Conservation (phyloP, 1,140 invertebrate genomes). For the Rhagoletis pomonella region DNA sequence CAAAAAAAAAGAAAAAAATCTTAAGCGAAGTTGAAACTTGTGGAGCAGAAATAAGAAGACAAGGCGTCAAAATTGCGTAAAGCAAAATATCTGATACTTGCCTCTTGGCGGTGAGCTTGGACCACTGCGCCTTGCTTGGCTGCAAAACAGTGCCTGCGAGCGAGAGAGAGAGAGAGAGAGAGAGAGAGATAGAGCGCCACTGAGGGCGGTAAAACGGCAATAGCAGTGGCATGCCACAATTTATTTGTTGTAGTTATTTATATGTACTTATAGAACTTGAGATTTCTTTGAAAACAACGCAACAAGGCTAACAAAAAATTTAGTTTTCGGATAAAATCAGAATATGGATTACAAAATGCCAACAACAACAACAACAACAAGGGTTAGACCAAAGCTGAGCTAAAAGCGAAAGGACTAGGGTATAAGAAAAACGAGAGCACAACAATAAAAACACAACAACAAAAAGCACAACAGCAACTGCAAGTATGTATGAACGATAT, state of each 20-base stretch:
- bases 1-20: neutral
- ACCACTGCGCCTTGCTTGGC: neutral
- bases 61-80: neutral
- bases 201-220: neutral
- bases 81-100: conserved; percentile 1
- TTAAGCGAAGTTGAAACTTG: neutral
- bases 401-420: neutral
- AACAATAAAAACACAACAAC: neutral
- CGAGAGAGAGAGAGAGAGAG: too few species aligned
- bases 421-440: neutral
- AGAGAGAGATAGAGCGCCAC: neutral
- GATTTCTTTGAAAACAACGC: neutral
- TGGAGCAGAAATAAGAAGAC: neutral
- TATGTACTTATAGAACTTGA: neutral
- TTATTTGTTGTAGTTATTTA: too few species aligned
- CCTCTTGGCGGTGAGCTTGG: conserved; percentile 10
- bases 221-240: neutral
- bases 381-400: neutral
- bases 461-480: neutral
- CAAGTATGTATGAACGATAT: neutral
- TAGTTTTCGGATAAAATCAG: conserved; percentile 56
- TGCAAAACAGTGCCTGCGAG: neutral
- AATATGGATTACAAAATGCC: conserved; percentile 58
- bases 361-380: conserved; percentile 24
- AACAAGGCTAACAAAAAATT: neutral